Conservation (phyloP, 2,797 vertebrate species). For the Fistularia tabacaria region DNA sequence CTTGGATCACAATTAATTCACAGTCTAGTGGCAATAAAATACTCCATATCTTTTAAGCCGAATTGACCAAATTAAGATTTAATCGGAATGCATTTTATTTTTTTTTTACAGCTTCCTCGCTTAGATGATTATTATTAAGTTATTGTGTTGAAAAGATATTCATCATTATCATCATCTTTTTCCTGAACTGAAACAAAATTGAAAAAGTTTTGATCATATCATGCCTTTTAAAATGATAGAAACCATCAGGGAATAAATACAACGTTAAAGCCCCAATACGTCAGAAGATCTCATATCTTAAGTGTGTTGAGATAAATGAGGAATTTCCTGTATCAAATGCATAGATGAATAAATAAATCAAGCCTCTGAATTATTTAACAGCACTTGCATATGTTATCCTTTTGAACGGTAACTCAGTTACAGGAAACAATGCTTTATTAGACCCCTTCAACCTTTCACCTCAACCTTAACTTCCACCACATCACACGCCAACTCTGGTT, state of each 20-base stretch:
- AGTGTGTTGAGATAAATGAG: too few species aligned
- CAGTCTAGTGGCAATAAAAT: too few species aligned
- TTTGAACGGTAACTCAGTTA: constrained; percentile 22
- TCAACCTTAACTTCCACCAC: constrained; percentile 9
- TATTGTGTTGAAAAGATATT: not conserved
- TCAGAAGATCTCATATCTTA: too few species aligned
- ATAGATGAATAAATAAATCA: not conserved
- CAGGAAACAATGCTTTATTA: constrained; percentile 3
- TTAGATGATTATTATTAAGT: not conserved
- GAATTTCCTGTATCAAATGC: not conserved
- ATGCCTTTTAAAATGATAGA: too few species aligned
- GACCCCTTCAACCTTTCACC: constrained; percentile 31
- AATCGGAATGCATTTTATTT: not conserved
- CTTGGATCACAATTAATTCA: too few species aligned
- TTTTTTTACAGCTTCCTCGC: not conserved
- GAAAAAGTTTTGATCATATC: too few species aligned
- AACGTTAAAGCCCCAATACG: too few species aligned
- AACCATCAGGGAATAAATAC: too few species aligned
- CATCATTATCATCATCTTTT: too few species aligned
- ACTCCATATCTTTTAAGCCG: too few species aligned
- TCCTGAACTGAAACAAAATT: too few species aligned
- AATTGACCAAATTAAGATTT: too few species aligned
- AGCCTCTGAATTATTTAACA: constrained; percentile 24
- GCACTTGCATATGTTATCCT: constrained; percentile 12
- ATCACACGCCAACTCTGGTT: constrained; percentile 41